Percentiles rank a stretch among this genome's conserved stretches.
phyloP scores from a whole-genome alignment of 2,113 vertebrate species.

The Rhynchomys soricoides region DNA sequence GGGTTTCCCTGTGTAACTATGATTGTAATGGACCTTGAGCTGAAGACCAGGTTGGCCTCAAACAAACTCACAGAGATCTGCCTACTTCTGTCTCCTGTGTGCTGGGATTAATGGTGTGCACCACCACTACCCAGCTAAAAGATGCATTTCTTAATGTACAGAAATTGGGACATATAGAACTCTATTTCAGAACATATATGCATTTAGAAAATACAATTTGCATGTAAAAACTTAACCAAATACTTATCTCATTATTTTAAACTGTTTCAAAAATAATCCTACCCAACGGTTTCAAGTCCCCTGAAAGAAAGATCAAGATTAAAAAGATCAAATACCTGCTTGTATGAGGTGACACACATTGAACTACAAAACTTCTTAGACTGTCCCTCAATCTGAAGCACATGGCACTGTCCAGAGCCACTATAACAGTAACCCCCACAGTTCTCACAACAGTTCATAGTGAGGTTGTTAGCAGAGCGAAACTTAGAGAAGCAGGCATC shows the following conservation, averaged over 20 bases:
- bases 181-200: background rate
- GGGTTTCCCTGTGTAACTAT: background rate
- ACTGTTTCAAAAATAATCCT: slow-evolving; percentile 33
- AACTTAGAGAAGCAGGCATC: slow-evolving; percentile 95
- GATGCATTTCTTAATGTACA: slow-evolving; percentile 28
- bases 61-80: background rate
- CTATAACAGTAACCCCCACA: slow-evolving; percentile 94
- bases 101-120: background rate
- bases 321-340: slow-evolving; percentile 88
- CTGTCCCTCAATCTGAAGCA: slow-evolving; percentile 92
- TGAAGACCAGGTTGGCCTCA: background rate
- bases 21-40: background rate
- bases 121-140: background rate
- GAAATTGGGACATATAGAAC: background rate
- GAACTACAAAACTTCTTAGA: slow-evolving; percentile 94
- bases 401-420: slow-evolving; percentile 89
- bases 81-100: background rate
- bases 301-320: slow-evolving; percentile 4
- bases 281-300: background rate
- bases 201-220: slow-evolving; percentile 5
- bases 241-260: background rate
- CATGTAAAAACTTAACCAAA: slow-evolving; percentile 24
- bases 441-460: slow-evolving; percentile 94
- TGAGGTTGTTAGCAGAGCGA: slow-evolving; percentile 93
- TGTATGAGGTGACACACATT: slow-evolving; percentile 90